Evolutionary conservation across 2,888 invertebrate genomes (phyloP), one percentile per base, ranked within the genome.

Genomic region (Ypsolopha sequella): DNA sequence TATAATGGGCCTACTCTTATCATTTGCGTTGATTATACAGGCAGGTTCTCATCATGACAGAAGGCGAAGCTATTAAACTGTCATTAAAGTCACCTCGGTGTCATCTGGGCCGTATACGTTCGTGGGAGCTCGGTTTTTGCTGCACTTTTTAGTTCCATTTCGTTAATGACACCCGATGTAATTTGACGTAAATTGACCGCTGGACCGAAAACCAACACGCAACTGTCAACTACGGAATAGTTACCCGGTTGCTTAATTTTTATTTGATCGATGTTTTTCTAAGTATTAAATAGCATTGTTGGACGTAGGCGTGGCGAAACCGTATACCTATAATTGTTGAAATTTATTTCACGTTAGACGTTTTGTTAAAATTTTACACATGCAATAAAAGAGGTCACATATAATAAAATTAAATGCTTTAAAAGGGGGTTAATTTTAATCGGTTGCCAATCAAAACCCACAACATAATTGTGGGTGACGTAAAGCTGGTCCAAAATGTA

Each of bases 141-240:
- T 77, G 79, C 76, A 79, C 76, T 80, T 81, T 80, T 80, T 80
- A 79, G 73, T 73, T 71, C 35, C 34, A 63, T 67, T 74, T 67
- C 65, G 73, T 79, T 86, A 85, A 84, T 82, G 82, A 80, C 77
- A 76, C 68, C 76, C 66, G 67, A 68, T 72, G 76, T 82, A 82
- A 81, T 84, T 81, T 76, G 77, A 80, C 77, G 79, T 81, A 80
- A 84, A 82, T 81, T 82, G 79, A 79, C 75, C 75, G 64, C 64
- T 63, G 66, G 71, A 70, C 72, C 67, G 70, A 63, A 24, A 64
- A 69, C 68, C 61, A 59, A 66, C 84, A 84, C 80, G 85, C 84
- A 80, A 82, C 70, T 80, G 84, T 82, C 84, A 79, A 78, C 84
- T 82, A 77, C 80, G 76, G 80, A 80, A 82, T 80, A 79, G 76